Evolutionary conservation across 2,888 invertebrate genomes (phyloP).

Genomic region (Perizoma affinitatum): DNA sequence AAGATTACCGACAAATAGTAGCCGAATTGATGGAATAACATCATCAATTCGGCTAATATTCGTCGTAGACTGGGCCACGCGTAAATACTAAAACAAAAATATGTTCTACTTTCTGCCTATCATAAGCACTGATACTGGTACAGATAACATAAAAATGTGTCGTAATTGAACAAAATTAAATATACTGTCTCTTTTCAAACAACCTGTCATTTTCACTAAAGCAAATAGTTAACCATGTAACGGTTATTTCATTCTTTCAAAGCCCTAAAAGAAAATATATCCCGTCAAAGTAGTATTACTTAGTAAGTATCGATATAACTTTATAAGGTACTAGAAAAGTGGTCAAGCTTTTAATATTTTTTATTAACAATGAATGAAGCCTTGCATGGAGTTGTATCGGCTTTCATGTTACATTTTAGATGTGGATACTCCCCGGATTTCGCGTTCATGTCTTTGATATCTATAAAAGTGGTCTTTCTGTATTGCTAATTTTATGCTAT

Average conservation of each 20-base stretch:
- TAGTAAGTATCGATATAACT: conserved; percentile 54
- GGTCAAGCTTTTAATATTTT: conserved; percentile 52
- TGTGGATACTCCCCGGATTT: conserved; percentile 32
- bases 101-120: too few species aligned
- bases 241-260: conserved; percentile 8
- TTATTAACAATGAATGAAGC: conserved; percentile 70
- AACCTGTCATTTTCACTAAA: conserved; percentile 12
- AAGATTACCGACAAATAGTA: too few species aligned
- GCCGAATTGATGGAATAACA: too few species aligned
- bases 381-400: conserved; percentile 60
- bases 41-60: too few species aligned
- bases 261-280: conserved; percentile 48
- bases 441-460: conserved; percentile 23
- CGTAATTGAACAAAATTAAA: not conserved
- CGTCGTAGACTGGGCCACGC: too few species aligned
- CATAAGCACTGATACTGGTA: too few species aligned
- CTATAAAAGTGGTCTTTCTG: conserved; percentile 29
- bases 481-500: conserved; percentile 21
- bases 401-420: conserved; percentile 59
- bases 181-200: not conserved
- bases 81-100: too few species aligned
- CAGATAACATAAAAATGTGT: too few species aligned
- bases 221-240: conserved; percentile 3
- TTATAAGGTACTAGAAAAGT: conserved; percentile 74
- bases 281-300: conserved; percentile 65